Percentiles rank a stretch among this genome's conserved stretches.
These are phyloP conservation scores for Oncorhynchus nerka DNA, from an alignment of 2,113 vertebrate species.

Conservation along the genomic window DNA sequence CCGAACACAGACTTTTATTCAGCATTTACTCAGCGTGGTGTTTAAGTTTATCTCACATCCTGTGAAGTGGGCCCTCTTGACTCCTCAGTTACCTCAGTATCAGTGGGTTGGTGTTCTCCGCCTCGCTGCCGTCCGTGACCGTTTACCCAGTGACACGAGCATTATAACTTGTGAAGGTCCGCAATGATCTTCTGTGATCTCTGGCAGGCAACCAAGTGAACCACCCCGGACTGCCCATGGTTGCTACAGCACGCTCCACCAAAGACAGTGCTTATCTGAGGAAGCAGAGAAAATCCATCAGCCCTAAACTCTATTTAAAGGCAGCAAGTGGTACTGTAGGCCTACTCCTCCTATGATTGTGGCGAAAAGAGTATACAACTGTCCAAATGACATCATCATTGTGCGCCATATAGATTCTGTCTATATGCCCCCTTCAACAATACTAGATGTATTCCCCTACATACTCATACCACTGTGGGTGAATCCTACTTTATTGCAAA, in stretches of 20 bases:
- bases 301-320: slow-evolving; percentile 9
- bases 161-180: slow-evolving; percentile 10
- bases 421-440: too few relatives aligned
- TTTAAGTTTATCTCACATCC: neutral
- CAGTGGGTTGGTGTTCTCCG: neutral
- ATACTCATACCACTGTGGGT: too few relatives aligned
- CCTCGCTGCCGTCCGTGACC: slow-evolving; percentile 17
- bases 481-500: neutral
- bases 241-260: slow-evolving; percentile 15
- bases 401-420: too few relatives aligned
- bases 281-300: slow-evolving; percentile 4
- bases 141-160: slow-evolving; percentile 13
- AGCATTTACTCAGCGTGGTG: neutral
- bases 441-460: too few relatives aligned
- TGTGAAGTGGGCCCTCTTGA: neutral
- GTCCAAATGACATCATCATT: neutral
- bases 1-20: too few relatives aligned
- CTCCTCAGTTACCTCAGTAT: neutral
- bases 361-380: neutral
- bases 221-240: slow-evolving; percentile 28
- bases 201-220: slow-evolving; percentile 35
- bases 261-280: slow-evolving; percentile 17
- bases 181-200: neutral
- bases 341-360: neutral
- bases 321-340: slow-evolving; percentile 1